These are phyloP conservation scores for Rhinatrema bivittatum DNA, from an alignment of 2,797 vertebrate species.

Conservation along the genomic window DNA sequence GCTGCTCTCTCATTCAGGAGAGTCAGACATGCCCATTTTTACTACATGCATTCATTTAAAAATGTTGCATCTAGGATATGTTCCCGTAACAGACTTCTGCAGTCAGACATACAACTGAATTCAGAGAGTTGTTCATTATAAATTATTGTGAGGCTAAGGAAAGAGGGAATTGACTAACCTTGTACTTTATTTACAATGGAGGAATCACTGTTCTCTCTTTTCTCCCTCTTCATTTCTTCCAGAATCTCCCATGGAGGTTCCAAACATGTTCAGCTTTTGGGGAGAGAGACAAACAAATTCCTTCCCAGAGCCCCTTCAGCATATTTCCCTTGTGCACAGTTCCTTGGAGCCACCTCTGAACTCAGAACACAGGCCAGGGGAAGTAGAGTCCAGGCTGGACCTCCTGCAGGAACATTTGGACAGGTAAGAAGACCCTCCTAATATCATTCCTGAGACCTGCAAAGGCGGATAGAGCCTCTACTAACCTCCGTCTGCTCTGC, in stretches of 20 bases:
- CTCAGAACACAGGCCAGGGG: constrained; percentile 54
- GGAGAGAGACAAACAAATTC: constrained; percentile 54
- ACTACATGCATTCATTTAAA: too few species aligned
- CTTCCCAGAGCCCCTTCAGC: constrained; percentile 53
- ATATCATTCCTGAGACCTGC: not conserved
- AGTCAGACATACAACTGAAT: too few species aligned
- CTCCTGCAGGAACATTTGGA: constrained; percentile 85
- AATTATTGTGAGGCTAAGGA: too few species aligned
- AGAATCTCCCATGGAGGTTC: constrained; percentile 56
- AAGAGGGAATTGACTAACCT: too few species aligned
- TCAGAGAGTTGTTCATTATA: too few species aligned
- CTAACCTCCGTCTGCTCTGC: constrained; percentile 24
- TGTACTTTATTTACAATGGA: too few species aligned
- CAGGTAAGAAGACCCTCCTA: constrained; percentile 49
- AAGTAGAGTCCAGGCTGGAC: constrained; percentile 81
- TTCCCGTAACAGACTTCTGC: too few species aligned
- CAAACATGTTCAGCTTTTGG: constrained; percentile 76
- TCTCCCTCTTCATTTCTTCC: not conserved
- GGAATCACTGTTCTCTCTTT: too few species aligned
- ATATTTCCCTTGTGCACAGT: constrained; percentile 51
- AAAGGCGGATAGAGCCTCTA: too few species aligned
- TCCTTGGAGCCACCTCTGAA: constrained; percentile 40
- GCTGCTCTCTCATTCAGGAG: too few species aligned
- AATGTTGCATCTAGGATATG: too few species aligned
- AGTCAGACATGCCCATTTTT: too few species aligned